Evolutionary conservation across 2,888 invertebrate species (phyloP).

Genomic region (Callimorpha dominula): DNA sequence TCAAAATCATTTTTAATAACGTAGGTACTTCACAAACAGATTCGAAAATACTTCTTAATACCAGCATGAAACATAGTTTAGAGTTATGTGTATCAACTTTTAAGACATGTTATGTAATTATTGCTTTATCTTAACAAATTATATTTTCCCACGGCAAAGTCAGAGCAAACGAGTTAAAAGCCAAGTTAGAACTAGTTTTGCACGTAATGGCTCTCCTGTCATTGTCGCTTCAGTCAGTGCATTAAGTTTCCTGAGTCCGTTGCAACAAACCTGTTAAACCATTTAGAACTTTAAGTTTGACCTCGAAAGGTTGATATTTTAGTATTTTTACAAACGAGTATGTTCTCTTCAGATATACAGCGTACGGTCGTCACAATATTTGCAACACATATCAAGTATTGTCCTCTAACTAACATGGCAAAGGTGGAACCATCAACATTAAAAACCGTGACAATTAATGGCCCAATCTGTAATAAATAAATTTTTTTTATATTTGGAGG

Average conservation of each 20-base stretch:
- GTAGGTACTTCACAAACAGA: neutral
- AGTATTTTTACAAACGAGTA: slow-evolving; percentile 5
- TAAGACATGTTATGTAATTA: slow-evolving; percentile 26
- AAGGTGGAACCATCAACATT: slow-evolving; percentile 36
- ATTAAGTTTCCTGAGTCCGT: slow-evolving; percentile 44
- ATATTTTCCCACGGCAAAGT: slow-evolving; percentile 46
- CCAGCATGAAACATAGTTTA: neutral
- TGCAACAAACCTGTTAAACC: neutral
- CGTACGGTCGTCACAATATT: slow-evolving; percentile 34
- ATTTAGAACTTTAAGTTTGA: slow-evolving; percentile 7
- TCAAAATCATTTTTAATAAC: neutral
- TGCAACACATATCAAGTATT: slow-evolving; percentile 30
- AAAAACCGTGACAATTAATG: slow-evolving; percentile 30
- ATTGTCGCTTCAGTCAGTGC: slow-evolving; percentile 55
- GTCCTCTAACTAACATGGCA: slow-evolving; percentile 37
- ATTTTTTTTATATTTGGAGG: neutral
- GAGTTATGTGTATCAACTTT: neutral
- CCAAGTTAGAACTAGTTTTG: slow-evolving; percentile 54
- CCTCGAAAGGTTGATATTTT: slow-evolving; percentile 21
- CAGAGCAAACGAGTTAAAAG: slow-evolving; percentile 44
- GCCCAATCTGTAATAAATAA: no score
- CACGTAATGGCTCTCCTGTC: slow-evolving; percentile 61
- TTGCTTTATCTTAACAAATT: slow-evolving; percentile 34
- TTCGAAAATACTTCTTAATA: neutral
- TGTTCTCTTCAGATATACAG: neutral